Percentiles rank a stretch among this genome's conserved stretches.
phyloP scores from a whole-genome alignment of 1,140 invertebrate species.

The Mercenaria mercenaria region DNA sequence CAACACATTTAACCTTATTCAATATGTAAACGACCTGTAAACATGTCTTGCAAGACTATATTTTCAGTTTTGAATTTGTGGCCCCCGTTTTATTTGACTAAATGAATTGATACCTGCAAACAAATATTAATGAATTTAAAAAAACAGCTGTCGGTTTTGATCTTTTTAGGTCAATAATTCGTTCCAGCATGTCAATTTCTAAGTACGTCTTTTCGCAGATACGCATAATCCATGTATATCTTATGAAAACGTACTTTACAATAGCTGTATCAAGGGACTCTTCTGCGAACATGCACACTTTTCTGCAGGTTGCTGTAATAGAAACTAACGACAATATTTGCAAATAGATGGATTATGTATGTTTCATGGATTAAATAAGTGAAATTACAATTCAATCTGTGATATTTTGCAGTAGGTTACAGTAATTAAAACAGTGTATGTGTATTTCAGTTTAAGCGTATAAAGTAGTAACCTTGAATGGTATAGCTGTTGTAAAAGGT shows the following conservation, averaged over 20 bases:
- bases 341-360: background rate
- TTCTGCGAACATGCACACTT: background rate
- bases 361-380: background rate
- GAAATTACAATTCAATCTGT: background rate
- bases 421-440: background rate
- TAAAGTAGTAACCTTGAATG: background rate
- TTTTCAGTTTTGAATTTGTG: no score
- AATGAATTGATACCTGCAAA: no score
- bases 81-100: no score
- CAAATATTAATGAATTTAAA: no score
- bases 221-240: background rate
- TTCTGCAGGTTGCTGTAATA: background rate
- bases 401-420: no score
- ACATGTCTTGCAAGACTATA: no score
- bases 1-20: no score
- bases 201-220: background rate
- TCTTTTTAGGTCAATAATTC: background rate
- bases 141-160: background rate
- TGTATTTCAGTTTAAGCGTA: background rate
- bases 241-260: background rate
- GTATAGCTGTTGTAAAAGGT: background rate
- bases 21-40: no score
- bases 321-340: background rate
- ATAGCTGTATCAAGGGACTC: background rate
- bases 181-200: conserved; percentile 8